Base-by-base conservation (phyloP, 2,113 vertebrate genomes). In the Piprites chloris region DNA sequence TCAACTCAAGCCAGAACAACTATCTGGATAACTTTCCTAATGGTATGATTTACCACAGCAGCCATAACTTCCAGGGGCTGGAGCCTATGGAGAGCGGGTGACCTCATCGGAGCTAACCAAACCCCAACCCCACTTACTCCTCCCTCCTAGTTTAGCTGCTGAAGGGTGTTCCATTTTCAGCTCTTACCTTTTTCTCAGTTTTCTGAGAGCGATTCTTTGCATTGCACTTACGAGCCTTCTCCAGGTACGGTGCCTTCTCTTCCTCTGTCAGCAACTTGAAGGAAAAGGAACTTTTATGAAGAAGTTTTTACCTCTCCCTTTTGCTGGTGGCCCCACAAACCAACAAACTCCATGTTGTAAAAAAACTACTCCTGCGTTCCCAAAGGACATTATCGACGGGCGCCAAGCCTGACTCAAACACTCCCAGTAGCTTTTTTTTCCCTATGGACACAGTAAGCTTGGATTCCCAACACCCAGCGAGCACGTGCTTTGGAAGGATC, bases 151-250 rank as follows among this genome's bases (percentile, higher is more conserved):
- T 12, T 47, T 10, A 35, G 20, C 37, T 58, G 47, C 0, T 12
- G 17, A 50, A 12, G 5, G 7, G 21, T 7, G 6, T 7, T 62
- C 16, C 32, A 22, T 26, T 65, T 24, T 16, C 76, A 39, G 33
- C 9, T 20, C n/a, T 95, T 92, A 98, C 98, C 98, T 97, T 87
- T 39, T 94, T 82, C 33, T 47, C 56, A 1, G 47, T 18, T 42
- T 89, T 80, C 73, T 66, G 71, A 11, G 37, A 4, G 7, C 24
- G 5, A 28, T 87, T 97, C 39, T 96, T 96, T 5, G 76, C 91
- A 33, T 90, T 98, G 97, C 94, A 97, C 11, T 94, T 86, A 21
- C 41, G 96, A 52, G 98, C 98, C 97, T 96, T 98, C 81, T 98
- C 97, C 20, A 53, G 11, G 14, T 98, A 98, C 13, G n/a, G 20